phyloP scores from a whole-genome alignment of 2,113 vertebrate genomes.

The Rhea americana region DNA sequence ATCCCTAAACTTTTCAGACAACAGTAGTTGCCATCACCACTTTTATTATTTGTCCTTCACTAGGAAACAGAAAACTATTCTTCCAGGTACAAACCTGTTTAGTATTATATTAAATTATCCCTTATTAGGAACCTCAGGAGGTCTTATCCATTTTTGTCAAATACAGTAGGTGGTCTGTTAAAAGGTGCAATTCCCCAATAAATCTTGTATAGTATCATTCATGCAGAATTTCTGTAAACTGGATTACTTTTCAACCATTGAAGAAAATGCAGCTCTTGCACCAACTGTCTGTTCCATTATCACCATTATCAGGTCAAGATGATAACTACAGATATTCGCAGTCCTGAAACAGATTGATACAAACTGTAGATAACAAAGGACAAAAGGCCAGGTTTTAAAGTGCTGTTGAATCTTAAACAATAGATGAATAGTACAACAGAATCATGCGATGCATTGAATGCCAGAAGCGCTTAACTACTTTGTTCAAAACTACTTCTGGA shows the following conservation, averaged over 20 bases:
- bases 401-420: constrained; percentile 6
- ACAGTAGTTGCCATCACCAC: neutral
- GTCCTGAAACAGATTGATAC: neutral
- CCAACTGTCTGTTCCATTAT: neutral
- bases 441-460: neutral
- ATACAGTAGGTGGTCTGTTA: neutral
- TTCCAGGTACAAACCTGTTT: neutral
- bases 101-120: no score
- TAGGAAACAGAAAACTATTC: neutral
- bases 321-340: constrained; percentile 23
- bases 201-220: neutral
- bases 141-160: neutral
- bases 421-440: neutral
- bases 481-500: neutral
- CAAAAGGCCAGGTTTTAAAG: neutral
- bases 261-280: neutral
- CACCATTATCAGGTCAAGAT: neutral
- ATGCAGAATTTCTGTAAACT: neutral
- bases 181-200: neutral
- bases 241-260: neutral
- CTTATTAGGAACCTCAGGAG: neutral
- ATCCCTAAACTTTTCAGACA: neutral
- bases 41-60: neutral
- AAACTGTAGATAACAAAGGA: neutral
- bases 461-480: neutral